These are phyloP conservation scores for Orthosia gothica DNA, from an alignment of 2,888 invertebrate species.

Conservation along the genomic window DNA sequence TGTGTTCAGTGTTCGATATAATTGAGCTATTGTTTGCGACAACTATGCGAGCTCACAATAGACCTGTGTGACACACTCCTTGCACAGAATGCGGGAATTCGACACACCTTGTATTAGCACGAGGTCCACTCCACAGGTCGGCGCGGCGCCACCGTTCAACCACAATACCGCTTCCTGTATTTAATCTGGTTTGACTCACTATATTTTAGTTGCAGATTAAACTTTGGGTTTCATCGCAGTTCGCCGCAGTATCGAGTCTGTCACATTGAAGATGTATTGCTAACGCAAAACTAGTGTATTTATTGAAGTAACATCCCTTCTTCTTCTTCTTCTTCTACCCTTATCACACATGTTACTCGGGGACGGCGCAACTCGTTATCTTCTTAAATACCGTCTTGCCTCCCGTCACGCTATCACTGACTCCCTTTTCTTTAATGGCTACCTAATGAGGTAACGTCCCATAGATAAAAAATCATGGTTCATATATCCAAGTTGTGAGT, in stretches of 20 bases:
- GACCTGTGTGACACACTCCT: conserved; percentile 21
- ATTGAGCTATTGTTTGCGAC: conserved; percentile 33
- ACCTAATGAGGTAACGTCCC: not conserved
- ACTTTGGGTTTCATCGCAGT: too few relatives aligned
- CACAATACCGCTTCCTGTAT: conserved; percentile 22
- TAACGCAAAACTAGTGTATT: not conserved
- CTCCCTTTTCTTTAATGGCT: too few relatives aligned
- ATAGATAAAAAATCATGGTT: not conserved
- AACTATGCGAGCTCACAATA: not conserved
- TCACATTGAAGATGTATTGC: not conserved
- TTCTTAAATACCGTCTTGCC: too few relatives aligned
- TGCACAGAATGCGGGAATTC: conserved; percentile 7
- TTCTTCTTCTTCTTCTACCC: too few relatives aligned
- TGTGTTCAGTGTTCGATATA: conserved; percentile 1
- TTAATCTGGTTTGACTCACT: not conserved
- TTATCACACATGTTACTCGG: too few relatives aligned
- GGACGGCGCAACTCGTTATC: too few relatives aligned
- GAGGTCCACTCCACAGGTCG: too few relatives aligned
- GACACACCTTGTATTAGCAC: conserved; percentile 8
- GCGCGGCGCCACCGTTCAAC: conserved; percentile 10
- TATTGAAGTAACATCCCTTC: not conserved
- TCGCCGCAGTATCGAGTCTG: too few relatives aligned
- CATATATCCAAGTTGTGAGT: not conserved
- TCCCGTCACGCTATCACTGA: too few relatives aligned
- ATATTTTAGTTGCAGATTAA: not conserved